phyloP scores from a whole-genome alignment of 2,113 vertebrate species.

The Oreochromis tanganicae region DNA sequence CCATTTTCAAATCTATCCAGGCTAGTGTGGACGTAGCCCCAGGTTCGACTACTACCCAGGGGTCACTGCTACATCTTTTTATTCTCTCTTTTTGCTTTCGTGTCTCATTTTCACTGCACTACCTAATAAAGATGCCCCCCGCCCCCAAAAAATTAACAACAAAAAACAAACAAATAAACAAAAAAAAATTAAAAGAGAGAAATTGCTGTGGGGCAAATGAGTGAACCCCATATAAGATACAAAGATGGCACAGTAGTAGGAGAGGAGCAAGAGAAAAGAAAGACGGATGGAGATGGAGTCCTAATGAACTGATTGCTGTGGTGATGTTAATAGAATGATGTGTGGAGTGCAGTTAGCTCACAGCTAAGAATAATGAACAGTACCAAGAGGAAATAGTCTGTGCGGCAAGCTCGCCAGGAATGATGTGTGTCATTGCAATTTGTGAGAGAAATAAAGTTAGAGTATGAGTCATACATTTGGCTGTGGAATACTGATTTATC shows the following conservation, averaged over 20 bases:
- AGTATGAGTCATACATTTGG: not conserved
- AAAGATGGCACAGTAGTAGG: not conserved
- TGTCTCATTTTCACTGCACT: not conserved
- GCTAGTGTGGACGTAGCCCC: not conserved
- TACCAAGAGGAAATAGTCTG: not conserved
- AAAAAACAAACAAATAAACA: not conserved
- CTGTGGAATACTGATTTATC: conserved; percentile 15
- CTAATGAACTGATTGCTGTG: conserved; percentile 8
- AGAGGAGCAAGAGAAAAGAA: not conserved
- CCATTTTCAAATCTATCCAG: not conserved
- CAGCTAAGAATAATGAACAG: not conserved
- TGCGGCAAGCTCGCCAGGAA: not conserved
- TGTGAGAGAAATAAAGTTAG: not conserved
- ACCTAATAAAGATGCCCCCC: not conserved
- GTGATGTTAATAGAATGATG: not conserved
- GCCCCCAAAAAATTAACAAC: not conserved
- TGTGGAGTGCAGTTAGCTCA: not conserved
- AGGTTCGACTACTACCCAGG: not conserved
- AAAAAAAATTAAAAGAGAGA: not conserved
- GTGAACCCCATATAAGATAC: not conserved
- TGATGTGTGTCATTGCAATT: not conserved
- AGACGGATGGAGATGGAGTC: not conserved
- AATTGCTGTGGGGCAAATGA: not conserved
- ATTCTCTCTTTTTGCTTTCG: not conserved
- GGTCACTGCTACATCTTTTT: not conserved